These are phyloP conservation scores for Mola mola DNA, from an alignment of 2,113 vertebrate species.

Conservation along the genomic window DNA sequence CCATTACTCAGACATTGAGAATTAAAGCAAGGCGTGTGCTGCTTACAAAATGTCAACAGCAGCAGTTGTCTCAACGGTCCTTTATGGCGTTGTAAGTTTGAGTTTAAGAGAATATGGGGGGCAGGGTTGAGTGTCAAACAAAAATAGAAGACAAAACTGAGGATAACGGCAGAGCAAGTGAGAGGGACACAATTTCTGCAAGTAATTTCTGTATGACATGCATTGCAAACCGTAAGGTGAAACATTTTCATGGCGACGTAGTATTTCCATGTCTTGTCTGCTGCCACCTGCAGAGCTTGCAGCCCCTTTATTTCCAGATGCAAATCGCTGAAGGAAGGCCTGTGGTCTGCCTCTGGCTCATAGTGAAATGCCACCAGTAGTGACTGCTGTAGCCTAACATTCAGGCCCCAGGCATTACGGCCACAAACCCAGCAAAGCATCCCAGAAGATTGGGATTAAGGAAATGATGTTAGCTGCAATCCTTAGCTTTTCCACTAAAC, in stretches of 20 bases:
- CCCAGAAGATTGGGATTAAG: slow-evolving; percentile 63
- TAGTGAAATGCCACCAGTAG: slow-evolving; percentile 69
- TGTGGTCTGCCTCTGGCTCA: slow-evolving; percentile 71
- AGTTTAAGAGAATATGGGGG: slow-evolving; percentile 24
- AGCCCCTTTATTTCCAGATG: slow-evolving; percentile 48
- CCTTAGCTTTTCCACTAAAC: slow-evolving; percentile 20
- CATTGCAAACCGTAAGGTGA: too few species aligned
- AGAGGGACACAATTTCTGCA: too few species aligned
- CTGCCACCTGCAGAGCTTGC: slow-evolving; percentile 61
- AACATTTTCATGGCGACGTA: slow-evolving; percentile 67
- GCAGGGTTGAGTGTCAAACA: background rate
- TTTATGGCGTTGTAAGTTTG: slow-evolving; percentile 30
- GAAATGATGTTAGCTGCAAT: slow-evolving; percentile 63
- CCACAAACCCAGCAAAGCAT: slow-evolving; percentile 65
- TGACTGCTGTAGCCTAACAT: slow-evolving; percentile 65
- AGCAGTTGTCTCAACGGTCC: slow-evolving; percentile 10
- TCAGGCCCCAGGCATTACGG: slow-evolving; percentile 65
- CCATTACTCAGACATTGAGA: slow-evolving; percentile 46
- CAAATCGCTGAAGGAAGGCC: slow-evolving; percentile 69
- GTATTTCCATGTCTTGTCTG: slow-evolving; percentile 60
- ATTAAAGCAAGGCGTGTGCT: slow-evolving; percentile 37
- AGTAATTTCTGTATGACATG: too few species aligned
- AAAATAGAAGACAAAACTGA: too few species aligned
- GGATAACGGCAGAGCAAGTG: too few species aligned
- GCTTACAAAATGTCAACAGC: slow-evolving; percentile 49